Percentiles rank a stretch among this genome's conserved stretches.
Evolutionary conservation across 2,113 vertebrate genomes (phyloP).

Genomic region (Glaucidium brasilianum): DNA sequence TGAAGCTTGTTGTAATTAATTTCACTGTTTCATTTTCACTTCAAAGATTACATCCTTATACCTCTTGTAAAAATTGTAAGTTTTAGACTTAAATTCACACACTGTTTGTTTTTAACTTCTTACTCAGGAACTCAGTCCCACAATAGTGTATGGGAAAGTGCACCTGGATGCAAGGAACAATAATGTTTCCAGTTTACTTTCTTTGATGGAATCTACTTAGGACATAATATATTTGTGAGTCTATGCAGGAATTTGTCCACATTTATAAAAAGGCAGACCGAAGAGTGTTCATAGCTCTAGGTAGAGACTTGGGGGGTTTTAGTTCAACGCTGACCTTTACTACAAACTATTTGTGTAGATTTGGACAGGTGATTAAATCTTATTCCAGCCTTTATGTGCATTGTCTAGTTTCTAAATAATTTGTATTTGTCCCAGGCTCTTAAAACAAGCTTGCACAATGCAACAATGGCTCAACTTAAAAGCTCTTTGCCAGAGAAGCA

Average conservation of each 20-base stretch:
- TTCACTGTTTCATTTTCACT: conserved; percentile 14
- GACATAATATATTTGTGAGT: background rate
- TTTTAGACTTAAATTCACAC: background rate
- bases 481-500: background rate
- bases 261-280: background rate
- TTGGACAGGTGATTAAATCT: background rate
- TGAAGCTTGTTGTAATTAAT: conserved; percentile 57
- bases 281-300: background rate
- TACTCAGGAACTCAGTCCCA: background rate
- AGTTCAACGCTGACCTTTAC: background rate
- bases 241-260: background rate
- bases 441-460: background rate
- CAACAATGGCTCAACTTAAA: fast-evolving
- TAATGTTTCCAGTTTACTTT: background rate
- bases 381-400: background rate
- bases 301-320: background rate
- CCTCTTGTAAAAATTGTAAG: background rate
- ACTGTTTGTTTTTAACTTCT: background rate
- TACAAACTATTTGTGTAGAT: background rate
- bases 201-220: background rate
- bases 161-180: background rate
- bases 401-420: background rate
- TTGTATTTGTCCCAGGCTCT: background rate
- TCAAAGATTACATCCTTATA: background rate
- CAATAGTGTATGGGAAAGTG: background rate